Percentiles rank a stretch among this genome's conserved stretches.
Conservation (phyloP, 2,113 vertebrate species). For the Bubo bubo region DNA sequence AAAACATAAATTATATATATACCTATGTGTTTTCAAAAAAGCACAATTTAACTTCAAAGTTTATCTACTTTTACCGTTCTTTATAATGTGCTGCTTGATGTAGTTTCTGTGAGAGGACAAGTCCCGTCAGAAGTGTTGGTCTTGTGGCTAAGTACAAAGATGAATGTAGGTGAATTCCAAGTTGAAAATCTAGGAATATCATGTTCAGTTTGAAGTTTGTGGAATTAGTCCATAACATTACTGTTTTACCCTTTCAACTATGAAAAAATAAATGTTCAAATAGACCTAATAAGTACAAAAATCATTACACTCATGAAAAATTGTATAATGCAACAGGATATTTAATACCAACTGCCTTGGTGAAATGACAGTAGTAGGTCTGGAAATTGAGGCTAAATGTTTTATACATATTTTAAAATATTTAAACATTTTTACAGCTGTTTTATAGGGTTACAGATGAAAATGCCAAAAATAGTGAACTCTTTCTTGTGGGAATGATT, state of each 20-base stretch:
- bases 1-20: neutral
- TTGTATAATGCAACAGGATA: neutral
- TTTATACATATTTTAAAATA: neutral
- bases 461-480: constrained; percentile 89
- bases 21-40: rapidly evolving
- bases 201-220: neutral
- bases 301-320: neutral
- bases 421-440: constrained; percentile 76
- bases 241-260: neutral
- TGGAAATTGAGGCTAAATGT: neutral
- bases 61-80: neutral
- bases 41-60: neutral
- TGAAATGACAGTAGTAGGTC: neutral
- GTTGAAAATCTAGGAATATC: neutral
- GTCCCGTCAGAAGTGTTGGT: neutral
- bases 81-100: neutral
- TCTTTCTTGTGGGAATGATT: constrained; percentile 93
- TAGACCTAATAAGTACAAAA: neutral
- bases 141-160: neutral
- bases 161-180: neutral
- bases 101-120: neutral
- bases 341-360: neutral
- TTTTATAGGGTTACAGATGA: constrained; percentile 96
- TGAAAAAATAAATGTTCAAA: neutral
- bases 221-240: neutral